A percentile compares a stretch with the other conserved stretches of the same genome.
phyloP scores from a whole-genome alignment of 2,888 invertebrate species.

The Caenorhabditis sinica region DNA sequence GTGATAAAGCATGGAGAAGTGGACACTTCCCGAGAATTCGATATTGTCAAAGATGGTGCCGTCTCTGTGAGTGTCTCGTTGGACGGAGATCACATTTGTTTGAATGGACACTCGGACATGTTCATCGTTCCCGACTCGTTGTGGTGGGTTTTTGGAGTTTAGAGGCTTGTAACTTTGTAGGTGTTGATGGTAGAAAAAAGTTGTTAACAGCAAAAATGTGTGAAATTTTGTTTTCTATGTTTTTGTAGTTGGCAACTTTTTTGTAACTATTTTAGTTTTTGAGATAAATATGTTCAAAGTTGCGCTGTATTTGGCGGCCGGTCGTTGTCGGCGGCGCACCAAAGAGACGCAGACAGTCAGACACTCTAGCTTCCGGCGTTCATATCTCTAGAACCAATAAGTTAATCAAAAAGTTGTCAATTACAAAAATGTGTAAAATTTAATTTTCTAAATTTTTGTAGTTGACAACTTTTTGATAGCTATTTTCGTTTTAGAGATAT shows the following conservation, averaged over 20 bases:
- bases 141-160: slow-evolving; percentile 55
- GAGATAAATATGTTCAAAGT: neutral
- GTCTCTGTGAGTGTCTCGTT: slow-evolving; percentile 66
- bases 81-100: slow-evolving; percentile 69
- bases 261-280: neutral
- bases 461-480: neutral
- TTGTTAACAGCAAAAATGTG: neutral
- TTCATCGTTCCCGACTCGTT: slow-evolving; percentile 70
- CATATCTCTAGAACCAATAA: too few species aligned
- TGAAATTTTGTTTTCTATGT: neutral
- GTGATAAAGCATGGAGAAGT: slow-evolving; percentile 66
- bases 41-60: slow-evolving; percentile 66
- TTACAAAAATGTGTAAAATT: too few species aligned
- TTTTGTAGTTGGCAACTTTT: too few species aligned
- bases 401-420: too few species aligned
- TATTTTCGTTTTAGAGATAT: neutral
- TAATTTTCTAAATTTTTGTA: neutral
- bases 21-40: slow-evolving; percentile 62
- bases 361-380: too few species aligned
- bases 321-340: too few species aligned
- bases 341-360: too few species aligned
- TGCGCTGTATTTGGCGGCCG: too few species aligned
- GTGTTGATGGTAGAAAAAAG: neutral
- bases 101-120: slow-evolving; percentile 68
- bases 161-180: neutral